These are phyloP conservation scores for Ormia ochracea DNA, from an alignment of 2,888 invertebrate species.

Conservation along the genomic window DNA sequence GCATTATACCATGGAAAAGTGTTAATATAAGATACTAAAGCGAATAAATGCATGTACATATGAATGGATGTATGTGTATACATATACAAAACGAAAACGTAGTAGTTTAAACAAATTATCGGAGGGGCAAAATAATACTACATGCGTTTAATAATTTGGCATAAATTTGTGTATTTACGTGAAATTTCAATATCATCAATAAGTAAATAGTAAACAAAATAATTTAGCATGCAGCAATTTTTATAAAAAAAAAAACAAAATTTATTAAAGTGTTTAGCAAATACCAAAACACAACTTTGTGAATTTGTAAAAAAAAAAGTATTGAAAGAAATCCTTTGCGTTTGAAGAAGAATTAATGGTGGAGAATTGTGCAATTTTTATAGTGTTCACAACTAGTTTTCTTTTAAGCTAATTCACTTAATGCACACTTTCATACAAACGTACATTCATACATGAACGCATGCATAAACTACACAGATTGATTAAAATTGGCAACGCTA, in stretches of 20 bases:
- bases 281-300: background rate
- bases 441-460: background rate
- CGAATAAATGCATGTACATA: background rate
- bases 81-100: slow-evolving; percentile 45
- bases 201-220: slow-evolving; percentile 32
- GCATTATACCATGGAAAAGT: background rate
- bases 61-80: background rate
- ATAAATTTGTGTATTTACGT: background rate
- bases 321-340: background rate
- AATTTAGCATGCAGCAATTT: background rate
- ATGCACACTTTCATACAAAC: background rate
- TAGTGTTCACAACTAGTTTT: slow-evolving; percentile 14
- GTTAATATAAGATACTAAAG: background rate
- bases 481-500: slow-evolving; percentile 50
- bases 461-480: background rate
- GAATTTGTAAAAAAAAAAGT: background rate
- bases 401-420: slow-evolving; percentile 23
- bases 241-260: background rate
- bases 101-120: background rate
- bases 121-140: background rate
- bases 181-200: background rate
- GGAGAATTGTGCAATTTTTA: slow-evolving; percentile 50
- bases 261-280: too few relatives aligned
- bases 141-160: background rate
- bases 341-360: background rate